Percentiles rank a stretch among this genome's conserved stretches.
Evolutionary conservation across 2,113 vertebrate genomes (phyloP).

Genomic region (Prionailurus bengalensis): DNA sequence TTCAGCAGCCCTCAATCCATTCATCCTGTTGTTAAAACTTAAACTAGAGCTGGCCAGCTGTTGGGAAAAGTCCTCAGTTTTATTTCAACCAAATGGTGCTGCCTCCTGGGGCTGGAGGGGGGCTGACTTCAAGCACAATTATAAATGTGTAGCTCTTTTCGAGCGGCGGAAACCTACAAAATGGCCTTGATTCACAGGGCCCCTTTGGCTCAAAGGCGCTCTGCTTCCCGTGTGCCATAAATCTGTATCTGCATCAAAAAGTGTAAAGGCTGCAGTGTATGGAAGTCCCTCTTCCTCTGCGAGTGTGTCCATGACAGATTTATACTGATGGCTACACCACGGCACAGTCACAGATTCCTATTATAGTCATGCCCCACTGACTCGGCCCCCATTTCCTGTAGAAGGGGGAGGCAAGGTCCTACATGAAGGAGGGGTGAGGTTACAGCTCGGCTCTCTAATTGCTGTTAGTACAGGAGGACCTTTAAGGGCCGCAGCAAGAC

Average conservation of each 20-base stretch:
- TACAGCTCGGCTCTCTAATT: constrained; percentile 89
- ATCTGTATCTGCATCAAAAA: constrained; percentile 86
- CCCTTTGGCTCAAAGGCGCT: constrained; percentile 76
- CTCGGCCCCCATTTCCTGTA: constrained; percentile 89
- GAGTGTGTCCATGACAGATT: constrained; percentile 88
- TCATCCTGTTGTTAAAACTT: constrained; percentile 76
- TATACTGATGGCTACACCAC: constrained; percentile 87
- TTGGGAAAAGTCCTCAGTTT: constrained; percentile 73
- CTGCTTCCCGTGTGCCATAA: constrained; percentile 83
- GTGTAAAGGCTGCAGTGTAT: constrained; percentile 76
- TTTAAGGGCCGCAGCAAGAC: constrained; percentile 82
- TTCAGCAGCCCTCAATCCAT: constrained; percentile 20
- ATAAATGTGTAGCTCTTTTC: constrained; percentile 62
- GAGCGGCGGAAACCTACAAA: constrained; percentile 37
- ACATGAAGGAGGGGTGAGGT: constrained; percentile 87
- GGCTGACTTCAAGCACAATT: constrained; percentile 68
- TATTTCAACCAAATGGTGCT: constrained; percentile 75
- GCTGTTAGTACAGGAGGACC: constrained; percentile 84
- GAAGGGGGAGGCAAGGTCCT: constrained; percentile 87
- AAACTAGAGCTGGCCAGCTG: constrained; percentile 65
- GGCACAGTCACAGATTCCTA: constrained; percentile 85
- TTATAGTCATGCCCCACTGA: constrained; percentile 87
- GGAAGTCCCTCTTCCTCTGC: constrained; percentile 88
- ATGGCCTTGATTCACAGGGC: constrained; percentile 46
- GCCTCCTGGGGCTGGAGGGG: constrained; percentile 65